These are phyloP conservation scores for Pelagia noctiluca DNA, from an alignment of 30 jellyfish, hydroid and myxozoan species.

Conservation along the genomic window DNA sequence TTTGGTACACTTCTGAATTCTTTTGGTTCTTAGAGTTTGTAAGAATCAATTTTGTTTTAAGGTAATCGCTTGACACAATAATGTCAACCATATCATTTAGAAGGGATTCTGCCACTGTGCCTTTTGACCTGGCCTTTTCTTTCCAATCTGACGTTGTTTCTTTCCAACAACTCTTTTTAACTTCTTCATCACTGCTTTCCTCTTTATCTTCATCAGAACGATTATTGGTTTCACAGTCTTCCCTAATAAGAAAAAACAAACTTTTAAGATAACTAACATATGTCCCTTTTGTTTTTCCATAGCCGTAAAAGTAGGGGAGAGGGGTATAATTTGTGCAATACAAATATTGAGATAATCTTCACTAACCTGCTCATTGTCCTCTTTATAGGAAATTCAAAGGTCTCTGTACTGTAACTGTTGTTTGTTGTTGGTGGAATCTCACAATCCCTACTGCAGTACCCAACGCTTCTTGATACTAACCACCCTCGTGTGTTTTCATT, in stretches of 20 bases:
- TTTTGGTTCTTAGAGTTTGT: slow-evolving; percentile 46
- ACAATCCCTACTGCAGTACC: slow-evolving; percentile 28
- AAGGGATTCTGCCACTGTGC: slow-evolving; percentile 33
- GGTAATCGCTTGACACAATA: slow-evolving; percentile 29
- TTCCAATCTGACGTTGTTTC: neutral
- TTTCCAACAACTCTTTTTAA: neutral
- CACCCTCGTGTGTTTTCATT: slow-evolving; percentile 36
- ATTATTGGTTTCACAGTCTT: too few relatives aligned
- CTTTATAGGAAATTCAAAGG: slow-evolving; percentile 5
- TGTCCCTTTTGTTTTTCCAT: too few relatives aligned
- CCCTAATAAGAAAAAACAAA: too few relatives aligned
- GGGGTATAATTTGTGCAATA: too few relatives aligned
- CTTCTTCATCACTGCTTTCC: slow-evolving; percentile 13
- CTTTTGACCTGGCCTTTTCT: slow-evolving; percentile 18
- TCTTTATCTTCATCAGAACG: slow-evolving; percentile 2
- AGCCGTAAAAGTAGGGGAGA: too few relatives aligned
- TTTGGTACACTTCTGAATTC: slow-evolving; percentile 42
- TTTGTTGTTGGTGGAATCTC: slow-evolving; percentile 1
- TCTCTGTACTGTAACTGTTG: slow-evolving; percentile 5
- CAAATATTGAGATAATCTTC: neutral
- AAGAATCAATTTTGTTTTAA: slow-evolving; percentile 32
- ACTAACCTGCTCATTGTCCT: slow-evolving; percentile 11
- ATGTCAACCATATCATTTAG: slow-evolving; percentile 52
- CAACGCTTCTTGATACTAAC: slow-evolving; percentile 19
- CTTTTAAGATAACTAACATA: too few relatives aligned